Evolutionary conservation across 2,113 vertebrate genomes (phyloP).

Genomic region (Xiphias gladius): DNA sequence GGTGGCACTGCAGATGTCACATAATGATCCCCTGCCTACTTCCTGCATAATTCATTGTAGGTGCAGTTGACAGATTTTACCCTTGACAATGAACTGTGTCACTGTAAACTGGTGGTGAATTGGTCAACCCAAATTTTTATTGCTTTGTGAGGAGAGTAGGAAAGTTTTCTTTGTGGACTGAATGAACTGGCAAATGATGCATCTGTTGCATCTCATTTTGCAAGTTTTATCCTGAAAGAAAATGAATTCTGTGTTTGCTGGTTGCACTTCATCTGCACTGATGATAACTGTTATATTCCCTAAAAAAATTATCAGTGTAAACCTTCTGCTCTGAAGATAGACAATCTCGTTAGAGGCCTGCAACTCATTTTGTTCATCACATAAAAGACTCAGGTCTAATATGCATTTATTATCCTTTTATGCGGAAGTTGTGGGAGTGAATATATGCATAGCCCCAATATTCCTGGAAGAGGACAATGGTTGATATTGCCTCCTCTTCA

Average conservation of each 20-base stretch:
- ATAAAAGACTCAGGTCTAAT: conserved; percentile 49
- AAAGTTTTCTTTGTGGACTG: neutral
- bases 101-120: conserved; percentile 36
- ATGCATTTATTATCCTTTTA: conserved; percentile 42
- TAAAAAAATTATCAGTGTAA: conserved; percentile 40
- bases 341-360: conserved; percentile 23
- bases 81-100: conserved; percentile 68
- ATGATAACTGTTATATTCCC: neutral
- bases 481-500: conserved; percentile 22
- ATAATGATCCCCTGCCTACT: conserved; percentile 71
- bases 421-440: conserved; percentile 32
- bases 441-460: conserved; percentile 34
- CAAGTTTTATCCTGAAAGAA: conserved; percentile 21
- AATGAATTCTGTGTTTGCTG: neutral
- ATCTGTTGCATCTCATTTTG: neutral
- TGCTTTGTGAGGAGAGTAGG: neutral
- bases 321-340: conserved; percentile 52
- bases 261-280: conserved; percentile 25
- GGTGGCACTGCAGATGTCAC: conserved; percentile 77
- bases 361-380: conserved; percentile 29
- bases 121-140: conserved; percentile 14
- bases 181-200: conserved; percentile 8
- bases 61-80: conserved; percentile 71
- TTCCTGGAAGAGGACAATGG: conserved; percentile 22
- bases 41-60: conserved; percentile 72